A percentile compares a stretch with the other conserved stretches of the same genome.
These are phyloP conservation scores for Oreochromis mossambicus DNA, from an alignment of 2,797 vertebrate species.

Conservation along the genomic window DNA sequence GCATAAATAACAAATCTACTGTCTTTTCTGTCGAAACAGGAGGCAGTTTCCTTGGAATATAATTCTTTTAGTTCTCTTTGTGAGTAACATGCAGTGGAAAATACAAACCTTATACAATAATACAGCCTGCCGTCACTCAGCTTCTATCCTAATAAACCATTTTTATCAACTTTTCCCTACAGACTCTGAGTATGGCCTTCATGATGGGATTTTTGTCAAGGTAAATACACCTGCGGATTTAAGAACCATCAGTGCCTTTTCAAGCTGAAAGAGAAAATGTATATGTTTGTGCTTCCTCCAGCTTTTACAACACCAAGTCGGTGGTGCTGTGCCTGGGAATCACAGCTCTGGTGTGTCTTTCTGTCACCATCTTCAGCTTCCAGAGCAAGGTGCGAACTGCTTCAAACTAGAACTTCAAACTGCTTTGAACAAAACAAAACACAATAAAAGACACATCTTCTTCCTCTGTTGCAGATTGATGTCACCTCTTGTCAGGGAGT, in stretches of 20 bases:
- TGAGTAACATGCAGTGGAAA: conserved; percentile 73
- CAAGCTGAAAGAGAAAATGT: background rate
- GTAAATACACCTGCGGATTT: conserved; percentile 39
- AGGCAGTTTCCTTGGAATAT: conserved; percentile 92
- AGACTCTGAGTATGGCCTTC: conserved; percentile 78
- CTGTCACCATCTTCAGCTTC: conserved; percentile 92
- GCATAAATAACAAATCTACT: background rate
- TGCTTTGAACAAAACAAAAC: background rate
- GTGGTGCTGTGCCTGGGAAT: conserved; percentile 89
- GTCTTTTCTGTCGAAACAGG: conserved; percentile 65
- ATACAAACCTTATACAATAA: background rate
- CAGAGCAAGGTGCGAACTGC: conserved; percentile 84
- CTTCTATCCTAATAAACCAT: background rate
- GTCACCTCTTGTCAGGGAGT: conserved; percentile 90
- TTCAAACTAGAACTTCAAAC: background rate
- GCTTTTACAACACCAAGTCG: conserved; percentile 91
- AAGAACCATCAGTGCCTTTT: background rate
- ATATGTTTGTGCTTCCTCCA: conserved; percentile 42
- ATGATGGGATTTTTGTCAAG: conserved; percentile 82
- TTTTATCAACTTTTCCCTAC: background rate
- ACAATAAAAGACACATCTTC: background rate
- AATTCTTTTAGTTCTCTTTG: conserved; percentile 87
- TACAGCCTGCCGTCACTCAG: background rate
- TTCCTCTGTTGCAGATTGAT: conserved; percentile 77
- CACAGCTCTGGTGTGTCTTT: conserved; percentile 88